Conservation (phyloP, 2,888 invertebrate species). For the Orthosia gracilis region DNA sequence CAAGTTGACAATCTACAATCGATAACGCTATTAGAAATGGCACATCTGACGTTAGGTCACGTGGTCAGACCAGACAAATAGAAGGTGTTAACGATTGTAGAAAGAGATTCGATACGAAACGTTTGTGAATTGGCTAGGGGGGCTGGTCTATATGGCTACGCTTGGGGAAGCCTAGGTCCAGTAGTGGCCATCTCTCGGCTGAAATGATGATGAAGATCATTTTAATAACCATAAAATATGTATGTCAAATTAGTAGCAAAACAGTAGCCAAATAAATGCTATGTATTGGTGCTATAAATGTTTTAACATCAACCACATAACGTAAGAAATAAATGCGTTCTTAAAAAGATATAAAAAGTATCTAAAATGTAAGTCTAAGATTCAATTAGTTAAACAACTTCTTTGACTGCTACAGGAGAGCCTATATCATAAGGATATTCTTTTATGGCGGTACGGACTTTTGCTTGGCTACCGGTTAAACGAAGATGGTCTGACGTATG, state of each 20-base stretch:
- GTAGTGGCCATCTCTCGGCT: background rate
- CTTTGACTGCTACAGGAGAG: background rate
- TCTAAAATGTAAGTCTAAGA: no score
- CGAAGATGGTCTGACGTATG: background rate
- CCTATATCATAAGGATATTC: no score
- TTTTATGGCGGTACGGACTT: background rate
- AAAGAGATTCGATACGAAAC: no score
- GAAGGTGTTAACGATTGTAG: no score
- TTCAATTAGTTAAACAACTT: no score
- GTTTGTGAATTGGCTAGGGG: no score
- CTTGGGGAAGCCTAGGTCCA: background rate
- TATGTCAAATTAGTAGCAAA: conserved; percentile 35
- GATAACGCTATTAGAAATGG: no score
- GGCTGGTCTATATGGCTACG: no score
- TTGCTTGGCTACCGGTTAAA: background rate
- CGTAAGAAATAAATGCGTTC: conserved; percentile 27
- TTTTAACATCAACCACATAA: conserved; percentile 16
- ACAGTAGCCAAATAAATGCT: conserved; percentile 50
- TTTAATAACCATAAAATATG: conserved; percentile 22
- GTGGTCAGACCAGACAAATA: no score
- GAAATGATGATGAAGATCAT: background rate
- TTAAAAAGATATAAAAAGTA: conserved; percentile 37
- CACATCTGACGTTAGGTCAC: no score
- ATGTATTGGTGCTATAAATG: conserved; percentile 21
- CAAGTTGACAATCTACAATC: no score